phyloP scores from a whole-genome alignment of 2,888 invertebrate genomes.

The Tenthredo amoena region DNA sequence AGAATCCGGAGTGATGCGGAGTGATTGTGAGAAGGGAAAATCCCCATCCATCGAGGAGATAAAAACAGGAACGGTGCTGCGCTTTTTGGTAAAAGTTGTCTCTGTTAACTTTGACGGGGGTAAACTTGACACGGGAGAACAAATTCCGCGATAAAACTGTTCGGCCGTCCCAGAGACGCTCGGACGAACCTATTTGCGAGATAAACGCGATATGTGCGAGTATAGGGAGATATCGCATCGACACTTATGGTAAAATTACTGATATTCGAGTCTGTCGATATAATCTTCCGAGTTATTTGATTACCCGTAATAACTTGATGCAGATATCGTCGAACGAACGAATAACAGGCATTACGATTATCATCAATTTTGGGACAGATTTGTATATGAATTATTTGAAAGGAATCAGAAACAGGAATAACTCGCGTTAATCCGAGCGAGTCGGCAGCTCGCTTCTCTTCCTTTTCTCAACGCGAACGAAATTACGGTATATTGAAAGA shows the following conservation, averaged over 20 bases:
- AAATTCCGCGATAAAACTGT: background rate
- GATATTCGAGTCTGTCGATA: too few species aligned
- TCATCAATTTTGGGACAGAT: constrained; percentile 22
- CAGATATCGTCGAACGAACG: background rate
- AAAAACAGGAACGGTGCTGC: background rate
- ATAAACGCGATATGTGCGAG: background rate
- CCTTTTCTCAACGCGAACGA: constrained; percentile 67
- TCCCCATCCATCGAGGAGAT: background rate
- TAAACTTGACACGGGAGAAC: background rate
- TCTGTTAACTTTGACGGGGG: background rate
- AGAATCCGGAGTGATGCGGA: background rate
- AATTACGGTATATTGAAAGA: constrained; percentile 72
- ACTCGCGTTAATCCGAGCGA: background rate
- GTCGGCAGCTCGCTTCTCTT: constrained; percentile 59
- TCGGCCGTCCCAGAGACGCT: background rate
- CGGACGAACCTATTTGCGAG: background rate
- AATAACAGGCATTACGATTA: background rate
- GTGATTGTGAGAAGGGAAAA: constrained; percentile 3
- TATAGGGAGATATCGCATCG: background rate
- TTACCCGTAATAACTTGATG: background rate
- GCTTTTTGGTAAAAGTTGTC: background rate
- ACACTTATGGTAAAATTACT: background rate
- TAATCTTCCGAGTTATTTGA: too few species aligned
- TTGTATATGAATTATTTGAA: constrained; percentile 67
- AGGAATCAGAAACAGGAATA: constrained; percentile 61